Percentiles rank a stretch among this genome's conserved stretches.
Conservation (phyloP, 2,888 invertebrate genomes). For the Tricholauxania praeusta region DNA sequence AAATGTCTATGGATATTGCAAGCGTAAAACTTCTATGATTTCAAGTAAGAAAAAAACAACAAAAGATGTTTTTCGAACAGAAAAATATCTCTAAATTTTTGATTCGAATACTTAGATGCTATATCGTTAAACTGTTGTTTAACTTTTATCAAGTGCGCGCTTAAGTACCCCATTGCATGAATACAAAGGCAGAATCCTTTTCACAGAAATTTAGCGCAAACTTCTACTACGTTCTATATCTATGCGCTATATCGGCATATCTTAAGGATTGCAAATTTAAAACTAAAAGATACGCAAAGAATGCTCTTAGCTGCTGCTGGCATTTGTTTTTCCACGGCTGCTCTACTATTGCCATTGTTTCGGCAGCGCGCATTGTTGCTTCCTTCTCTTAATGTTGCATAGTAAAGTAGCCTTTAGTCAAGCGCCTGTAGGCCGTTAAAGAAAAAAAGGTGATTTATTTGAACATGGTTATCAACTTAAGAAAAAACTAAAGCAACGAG, state of each 20-base stretch:
- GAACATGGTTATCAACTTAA: slow-evolving; percentile 67
- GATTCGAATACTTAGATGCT: no score
- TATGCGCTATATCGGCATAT: background rate
- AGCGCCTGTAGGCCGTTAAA: slow-evolving; percentile 56
- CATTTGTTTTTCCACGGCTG: background rate
- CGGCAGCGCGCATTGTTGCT: background rate
- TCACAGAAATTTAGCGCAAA: no score
- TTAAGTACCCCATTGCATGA: no score
- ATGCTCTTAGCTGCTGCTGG: slow-evolving; percentile 20
- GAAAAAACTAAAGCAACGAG: slow-evolving; percentile 63
- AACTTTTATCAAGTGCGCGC: no score
- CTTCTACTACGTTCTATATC: no score
- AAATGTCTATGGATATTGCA: no score
- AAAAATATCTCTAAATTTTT: no score
- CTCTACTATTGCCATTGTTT: background rate
- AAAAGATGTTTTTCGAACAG: no score
- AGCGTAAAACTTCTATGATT: no score
- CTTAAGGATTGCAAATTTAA: slow-evolving; percentile 23
- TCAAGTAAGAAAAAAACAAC: no score
- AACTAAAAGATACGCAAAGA: slow-evolving; percentile 30
- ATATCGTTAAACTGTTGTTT: no score
- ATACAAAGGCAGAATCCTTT: no score
- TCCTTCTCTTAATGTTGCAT: background rate
- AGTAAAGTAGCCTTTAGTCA: slow-evolving; percentile 2
- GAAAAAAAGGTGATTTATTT: slow-evolving; percentile 66